phyloP scores from a whole-genome alignment of 92 coral and sea anemone genomes.

The Desmophyllum pertusum region DNA sequence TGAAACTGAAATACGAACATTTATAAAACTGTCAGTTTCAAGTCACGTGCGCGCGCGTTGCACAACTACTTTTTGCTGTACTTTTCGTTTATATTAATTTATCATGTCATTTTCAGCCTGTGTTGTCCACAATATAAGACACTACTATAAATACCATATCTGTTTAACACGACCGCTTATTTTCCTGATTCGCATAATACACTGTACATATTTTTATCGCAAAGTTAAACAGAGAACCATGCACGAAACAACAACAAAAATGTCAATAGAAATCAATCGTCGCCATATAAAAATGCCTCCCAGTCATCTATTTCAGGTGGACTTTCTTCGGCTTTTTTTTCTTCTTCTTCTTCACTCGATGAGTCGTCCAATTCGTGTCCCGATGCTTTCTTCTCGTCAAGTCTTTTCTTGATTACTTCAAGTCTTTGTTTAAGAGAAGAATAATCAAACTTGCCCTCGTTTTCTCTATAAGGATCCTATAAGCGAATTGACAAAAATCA shows the following conservation, averaged over 20 bases:
- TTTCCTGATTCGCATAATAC: background rate
- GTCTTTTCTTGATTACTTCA: constrained; percentile 23
- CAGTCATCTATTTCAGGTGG: constrained; percentile 39
- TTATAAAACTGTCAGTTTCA: background rate
- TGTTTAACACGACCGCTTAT: background rate
- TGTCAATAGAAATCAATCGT: background rate
- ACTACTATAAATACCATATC: background rate
- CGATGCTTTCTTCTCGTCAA: constrained; percentile 12
- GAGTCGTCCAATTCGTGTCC: constrained; percentile 5
- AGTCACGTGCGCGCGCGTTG: background rate
- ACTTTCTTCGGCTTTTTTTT: constrained; percentile 9
- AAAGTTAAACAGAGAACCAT: background rate
- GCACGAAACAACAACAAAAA: background rate
- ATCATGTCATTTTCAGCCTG: background rate
- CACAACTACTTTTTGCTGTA: background rate
- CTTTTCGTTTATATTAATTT: too few species aligned
- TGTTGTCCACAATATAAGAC: too few species aligned
- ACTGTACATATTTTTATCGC: background rate
- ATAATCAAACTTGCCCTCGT: constrained; percentile 26
- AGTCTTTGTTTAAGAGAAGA: constrained; percentile 26
- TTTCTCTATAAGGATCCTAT: constrained; percentile 25
- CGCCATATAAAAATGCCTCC: constrained; percentile 37
- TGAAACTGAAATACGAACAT: background rate
- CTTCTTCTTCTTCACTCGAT: constrained; percentile 25
- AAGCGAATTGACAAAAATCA: background rate